A percentile compares a stretch with the other conserved stretches of the same genome.
phyloP scores from a whole-genome alignment of 2,888 invertebrate genomes.

The Tethea ocularis region DNA sequence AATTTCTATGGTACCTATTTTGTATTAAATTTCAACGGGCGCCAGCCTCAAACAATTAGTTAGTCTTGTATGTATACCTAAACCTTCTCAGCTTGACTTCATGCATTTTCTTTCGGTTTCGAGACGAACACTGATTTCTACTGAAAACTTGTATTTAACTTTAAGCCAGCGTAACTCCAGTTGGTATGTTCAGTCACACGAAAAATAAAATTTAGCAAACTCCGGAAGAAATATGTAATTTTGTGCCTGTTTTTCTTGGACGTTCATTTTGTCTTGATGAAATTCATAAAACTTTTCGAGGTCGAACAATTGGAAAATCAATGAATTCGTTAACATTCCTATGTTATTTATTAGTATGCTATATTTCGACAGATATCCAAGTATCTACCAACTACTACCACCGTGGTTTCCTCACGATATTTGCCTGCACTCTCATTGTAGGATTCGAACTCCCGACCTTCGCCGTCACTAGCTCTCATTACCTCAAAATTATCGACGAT shows the following conservation, averaged over 20 bases:
- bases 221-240: slow-evolving; percentile 44
- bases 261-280: slow-evolving; percentile 47
- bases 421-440: too few relatives aligned
- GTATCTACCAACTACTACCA: too few relatives aligned
- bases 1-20: too few relatives aligned
- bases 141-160: slow-evolving; percentile 39
- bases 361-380: too few relatives aligned
- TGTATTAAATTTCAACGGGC: too few relatives aligned
- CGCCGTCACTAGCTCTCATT: too few relatives aligned
- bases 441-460: too few relatives aligned
- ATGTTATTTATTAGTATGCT: background rate
- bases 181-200: slow-evolving; percentile 45
- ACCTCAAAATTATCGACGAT: too few relatives aligned
- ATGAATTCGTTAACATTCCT: background rate
- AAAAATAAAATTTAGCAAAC: slow-evolving; percentile 57
- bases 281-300: slow-evolving; percentile 32
- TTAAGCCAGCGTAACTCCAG: slow-evolving; percentile 30
- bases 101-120: slow-evolving; percentile 22
- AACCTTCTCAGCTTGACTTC: background rate
- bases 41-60: too few relatives aligned
- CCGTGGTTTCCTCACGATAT: too few relatives aligned
- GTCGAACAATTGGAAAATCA: background rate
- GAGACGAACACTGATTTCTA: slow-evolving; percentile 40
- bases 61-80: too few relatives aligned
- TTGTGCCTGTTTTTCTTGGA: slow-evolving; percentile 40